phyloP scores from a whole-genome alignment of 2,797 vertebrate genomes.

The Gymnodraco acuticeps region DNA sequence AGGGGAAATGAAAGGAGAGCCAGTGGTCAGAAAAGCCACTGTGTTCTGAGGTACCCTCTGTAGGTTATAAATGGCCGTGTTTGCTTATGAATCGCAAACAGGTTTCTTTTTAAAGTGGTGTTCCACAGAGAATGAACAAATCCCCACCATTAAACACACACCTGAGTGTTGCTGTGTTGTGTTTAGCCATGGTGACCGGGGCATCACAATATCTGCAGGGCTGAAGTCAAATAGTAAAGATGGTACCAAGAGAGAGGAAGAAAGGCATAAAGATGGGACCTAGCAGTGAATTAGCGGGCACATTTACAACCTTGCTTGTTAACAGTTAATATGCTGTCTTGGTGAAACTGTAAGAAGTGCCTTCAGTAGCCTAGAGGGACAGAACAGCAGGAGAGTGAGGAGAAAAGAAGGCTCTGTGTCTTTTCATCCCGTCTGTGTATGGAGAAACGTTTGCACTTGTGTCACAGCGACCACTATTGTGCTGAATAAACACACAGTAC shows the following conservation, averaged over 20 bases:
- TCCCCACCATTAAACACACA: conserved; percentile 14
- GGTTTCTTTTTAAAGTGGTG: conserved; percentile 38
- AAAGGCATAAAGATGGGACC: not conserved
- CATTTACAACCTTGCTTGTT: conserved; percentile 53
- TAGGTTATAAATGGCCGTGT: conserved; percentile 26
- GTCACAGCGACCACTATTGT: conserved; percentile 13
- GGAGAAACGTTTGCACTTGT: conserved; percentile 4
- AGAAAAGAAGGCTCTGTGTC: not conserved
- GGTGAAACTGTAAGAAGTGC: conserved; percentile 15
- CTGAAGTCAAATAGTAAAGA: conserved; percentile 27
- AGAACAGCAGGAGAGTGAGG: not conserved
- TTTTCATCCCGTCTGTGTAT: conserved; percentile 38
- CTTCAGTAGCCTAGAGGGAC: conserved; percentile 25
- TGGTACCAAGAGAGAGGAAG: conserved; percentile 14
- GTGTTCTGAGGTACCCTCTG: conserved; percentile 27
- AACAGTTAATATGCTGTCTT: conserved; percentile 29
- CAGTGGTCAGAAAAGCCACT: conserved; percentile 42
- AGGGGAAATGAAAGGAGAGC: conserved; percentile 52
- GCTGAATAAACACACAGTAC: conserved; percentile 7
- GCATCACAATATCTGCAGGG: conserved; percentile 51
- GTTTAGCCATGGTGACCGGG: conserved; percentile 47
- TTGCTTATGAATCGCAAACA: conserved; percentile 48
- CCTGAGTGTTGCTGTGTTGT: conserved; percentile 47
- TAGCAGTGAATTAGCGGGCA: conserved; percentile 20
- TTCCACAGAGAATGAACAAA: conserved; percentile 46